Base-by-base conservation (phyloP, 2,113 vertebrate species). In the Macquaria australasica region DNA sequence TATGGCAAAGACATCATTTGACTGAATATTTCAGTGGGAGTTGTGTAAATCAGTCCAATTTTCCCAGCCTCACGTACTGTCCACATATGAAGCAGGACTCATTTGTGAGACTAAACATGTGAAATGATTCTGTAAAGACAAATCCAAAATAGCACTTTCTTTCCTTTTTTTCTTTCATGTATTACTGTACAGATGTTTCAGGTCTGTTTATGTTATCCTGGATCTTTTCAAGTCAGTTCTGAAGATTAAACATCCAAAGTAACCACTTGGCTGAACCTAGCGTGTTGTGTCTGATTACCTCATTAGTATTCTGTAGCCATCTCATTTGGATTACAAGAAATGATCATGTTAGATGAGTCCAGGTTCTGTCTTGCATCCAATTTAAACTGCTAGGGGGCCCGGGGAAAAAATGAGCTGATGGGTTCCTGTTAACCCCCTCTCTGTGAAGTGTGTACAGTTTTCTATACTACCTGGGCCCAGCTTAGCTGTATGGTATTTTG, bases 1-100 rank as follows among this genome's bases (percentile, higher is more conserved):
- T 68, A 68, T 84, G 85, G 80, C 48, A 39, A 84, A 88, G 63
- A 68, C 53, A 84, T 88, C 23, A 70, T 84, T 79, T 77, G 60
- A 56, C 58, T 78, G 73, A 67, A 86, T 81, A 51, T 72, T 86
- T 85, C 58, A 83, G 67, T 23, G 0, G 84, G 77, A 69, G 64
- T 70, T 8, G 8, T 51, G 77, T 64, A 75, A 91, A 79, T 70
- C 58, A 63, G 28, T 59, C 72, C 64, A 87, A 66, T 76, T 74
- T 66, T 71, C 45, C 55, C 50, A 41, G 10, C 34, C 41, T 73
- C 89, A 86, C n/a, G 31, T 45, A 64, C 55, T 8, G 23, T 60
- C 56, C 74, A 16, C 50, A 15, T 59, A 80, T 77, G 23, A 87
- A 77, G 39, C 73, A 59, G 31, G 43, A 85, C 56, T 69, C 41